Conservation (phyloP, 1,140 invertebrate species). For the Ostrea denselamellosa region DNA sequence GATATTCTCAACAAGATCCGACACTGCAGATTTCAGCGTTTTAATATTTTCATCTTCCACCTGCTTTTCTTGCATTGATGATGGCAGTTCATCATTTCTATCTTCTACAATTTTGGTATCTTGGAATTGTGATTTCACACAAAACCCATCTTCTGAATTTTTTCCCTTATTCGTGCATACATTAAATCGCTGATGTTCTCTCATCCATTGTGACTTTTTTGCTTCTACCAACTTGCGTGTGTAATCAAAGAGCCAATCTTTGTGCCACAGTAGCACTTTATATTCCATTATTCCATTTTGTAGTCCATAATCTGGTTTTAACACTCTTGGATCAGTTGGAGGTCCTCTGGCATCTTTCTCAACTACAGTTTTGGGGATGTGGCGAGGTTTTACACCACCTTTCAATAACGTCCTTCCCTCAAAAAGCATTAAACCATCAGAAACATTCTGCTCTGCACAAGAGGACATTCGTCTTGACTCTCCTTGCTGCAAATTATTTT, state of each 20-base stretch:
- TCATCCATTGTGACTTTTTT: neutral
- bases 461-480: neutral
- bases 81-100: neutral
- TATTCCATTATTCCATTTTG: neutral
- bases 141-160: neutral
- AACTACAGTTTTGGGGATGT: slow-evolving; percentile 60
- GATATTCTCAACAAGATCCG: neutral
- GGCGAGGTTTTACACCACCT: slow-evolving; percentile 65
- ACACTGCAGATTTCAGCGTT: neutral
- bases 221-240: neutral
- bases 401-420: slow-evolving; percentile 64
- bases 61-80: neutral
- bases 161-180: neutral
- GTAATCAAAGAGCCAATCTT: slow-evolving; percentile 25
- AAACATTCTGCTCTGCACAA: neutral
- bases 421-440: slow-evolving; percentile 49
- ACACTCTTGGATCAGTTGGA: slow-evolving; percentile 55
- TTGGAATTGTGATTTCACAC: neutral
- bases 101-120: neutral
- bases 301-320: neutral
- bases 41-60: neutral
- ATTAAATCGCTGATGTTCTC: slow-evolving; percentile 22
- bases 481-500: neutral
- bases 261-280: slow-evolving; percentile 18
- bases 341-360: slow-evolving; percentile 46